Percentiles rank a stretch among this genome's conserved stretches.
These are phyloP conservation scores for Agrochola circellaris DNA, from an alignment of 2,888 invertebrate species.

Conservation along the genomic window DNA sequence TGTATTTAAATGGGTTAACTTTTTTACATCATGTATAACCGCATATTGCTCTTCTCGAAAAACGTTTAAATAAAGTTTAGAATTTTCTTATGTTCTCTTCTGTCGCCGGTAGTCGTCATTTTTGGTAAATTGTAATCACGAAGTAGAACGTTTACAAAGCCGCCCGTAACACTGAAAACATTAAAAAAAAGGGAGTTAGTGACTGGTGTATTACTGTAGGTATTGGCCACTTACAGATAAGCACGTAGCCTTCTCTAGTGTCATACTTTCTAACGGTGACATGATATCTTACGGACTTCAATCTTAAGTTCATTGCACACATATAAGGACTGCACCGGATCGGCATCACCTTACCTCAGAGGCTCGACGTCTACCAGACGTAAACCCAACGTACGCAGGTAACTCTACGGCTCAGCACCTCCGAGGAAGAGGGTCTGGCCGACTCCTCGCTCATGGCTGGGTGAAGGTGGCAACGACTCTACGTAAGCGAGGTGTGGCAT, in stretches of 20 bases:
- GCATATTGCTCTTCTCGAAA: background rate
- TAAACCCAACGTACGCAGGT: background rate
- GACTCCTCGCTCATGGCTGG: background rate
- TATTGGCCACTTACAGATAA: background rate
- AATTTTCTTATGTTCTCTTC: background rate
- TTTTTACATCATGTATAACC: background rate
- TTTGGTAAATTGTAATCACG: constrained; percentile 14
- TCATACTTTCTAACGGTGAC: background rate
- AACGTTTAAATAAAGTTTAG: background rate
- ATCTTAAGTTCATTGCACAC: background rate
- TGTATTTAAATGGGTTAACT: background rate
- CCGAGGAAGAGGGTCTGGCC: background rate
- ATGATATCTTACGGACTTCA: background rate
- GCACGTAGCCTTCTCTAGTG: background rate
- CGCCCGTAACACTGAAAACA: constrained; percentile 43
- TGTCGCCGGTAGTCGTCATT: background rate
- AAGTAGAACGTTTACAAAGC: constrained; percentile 7
- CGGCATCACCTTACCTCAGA: background rate
- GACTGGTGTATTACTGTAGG: background rate
- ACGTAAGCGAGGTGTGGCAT: background rate
- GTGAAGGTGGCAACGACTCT: background rate
- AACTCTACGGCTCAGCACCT: background rate
- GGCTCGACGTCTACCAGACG: background rate
- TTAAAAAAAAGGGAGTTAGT: background rate
- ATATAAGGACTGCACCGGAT: background rate